These are phyloP conservation scores for Oedothorax gibbosus DNA, from an alignment of 1,140 invertebrate genomes.

Conservation along the genomic window DNA sequence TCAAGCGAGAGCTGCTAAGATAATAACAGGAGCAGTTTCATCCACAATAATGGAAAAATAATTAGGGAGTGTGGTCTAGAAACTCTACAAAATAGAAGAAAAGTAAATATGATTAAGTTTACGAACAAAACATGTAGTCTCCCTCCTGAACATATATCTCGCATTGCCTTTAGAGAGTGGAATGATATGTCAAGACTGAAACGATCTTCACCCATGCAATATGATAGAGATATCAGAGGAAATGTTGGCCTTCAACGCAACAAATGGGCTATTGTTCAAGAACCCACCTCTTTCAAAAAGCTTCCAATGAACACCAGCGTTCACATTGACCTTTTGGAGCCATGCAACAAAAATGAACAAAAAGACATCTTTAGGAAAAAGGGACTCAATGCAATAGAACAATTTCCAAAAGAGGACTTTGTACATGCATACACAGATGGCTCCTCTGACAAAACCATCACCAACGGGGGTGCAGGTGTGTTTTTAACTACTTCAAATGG, in stretches of 20 bases:
- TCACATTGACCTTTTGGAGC: slow-evolving; percentile 1
- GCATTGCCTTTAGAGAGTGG: background rate
- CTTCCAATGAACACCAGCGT: background rate
- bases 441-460: background rate
- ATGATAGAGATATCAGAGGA: no score
- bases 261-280: background rate
- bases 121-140: background rate
- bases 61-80: background rate
- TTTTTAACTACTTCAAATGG: no score
- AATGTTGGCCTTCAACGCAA: background rate
- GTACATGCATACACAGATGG: no score
- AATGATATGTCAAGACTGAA: background rate
- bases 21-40: background rate
- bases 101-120: background rate
- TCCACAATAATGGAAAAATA: background rate
- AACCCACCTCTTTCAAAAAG: background rate
- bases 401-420: no score
- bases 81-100: background rate
- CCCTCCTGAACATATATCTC: background rate
- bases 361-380: background rate
- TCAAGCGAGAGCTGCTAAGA: slow-evolving; percentile 1
- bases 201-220: no score
- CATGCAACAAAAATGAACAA: slow-evolving; percentile 9
- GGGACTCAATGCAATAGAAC: background rate
- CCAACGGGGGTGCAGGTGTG: background rate